Percentiles rank a stretch among this genome's conserved stretches.
Evolutionary conservation across 2,797 vertebrate species (phyloP).

Genomic region (Manis crassicaudata): DNA sequence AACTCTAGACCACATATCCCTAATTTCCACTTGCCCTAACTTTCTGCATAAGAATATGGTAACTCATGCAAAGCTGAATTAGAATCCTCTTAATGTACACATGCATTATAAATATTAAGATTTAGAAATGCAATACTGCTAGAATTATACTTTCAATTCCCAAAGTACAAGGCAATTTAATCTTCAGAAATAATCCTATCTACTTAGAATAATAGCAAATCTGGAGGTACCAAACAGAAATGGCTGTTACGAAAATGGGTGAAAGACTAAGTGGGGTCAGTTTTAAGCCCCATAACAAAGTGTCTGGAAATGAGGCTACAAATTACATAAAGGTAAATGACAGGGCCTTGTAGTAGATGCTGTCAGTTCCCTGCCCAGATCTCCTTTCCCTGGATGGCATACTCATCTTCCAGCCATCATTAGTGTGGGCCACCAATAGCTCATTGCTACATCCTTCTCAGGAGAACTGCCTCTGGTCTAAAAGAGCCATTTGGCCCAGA

Average conservation of each 20-base stretch:
- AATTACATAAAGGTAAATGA: not conserved
- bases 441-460: not conserved
- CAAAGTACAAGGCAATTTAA: slow-evolving; percentile 65
- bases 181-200: slow-evolving; percentile 69
- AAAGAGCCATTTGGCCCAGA: not conserved
- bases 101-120: slow-evolving; percentile 78
- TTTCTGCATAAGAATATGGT: slow-evolving; percentile 25
- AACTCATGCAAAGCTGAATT: slow-evolving; percentile 68
- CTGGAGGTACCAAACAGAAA: not conserved
- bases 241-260: not conserved
- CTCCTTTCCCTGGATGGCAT: not conserved
- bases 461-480: not conserved
- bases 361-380: not conserved
- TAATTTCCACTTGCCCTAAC: slow-evolving; percentile 43
- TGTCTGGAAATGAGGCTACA: not conserved
- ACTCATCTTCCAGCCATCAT: not conserved
- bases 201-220: slow-evolving; percentile 45
- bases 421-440: not conserved
- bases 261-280: not conserved
- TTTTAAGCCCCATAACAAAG: not conserved
- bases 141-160: slow-evolving; percentile 79
- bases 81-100: slow-evolving; percentile 73
- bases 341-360: not conserved
- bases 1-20: not conserved
- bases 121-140: slow-evolving; percentile 77